These are phyloP conservation scores for Leptopilina drosophilae DNA, from an alignment of 2,888 invertebrate species.

Conservation along the genomic window DNA sequence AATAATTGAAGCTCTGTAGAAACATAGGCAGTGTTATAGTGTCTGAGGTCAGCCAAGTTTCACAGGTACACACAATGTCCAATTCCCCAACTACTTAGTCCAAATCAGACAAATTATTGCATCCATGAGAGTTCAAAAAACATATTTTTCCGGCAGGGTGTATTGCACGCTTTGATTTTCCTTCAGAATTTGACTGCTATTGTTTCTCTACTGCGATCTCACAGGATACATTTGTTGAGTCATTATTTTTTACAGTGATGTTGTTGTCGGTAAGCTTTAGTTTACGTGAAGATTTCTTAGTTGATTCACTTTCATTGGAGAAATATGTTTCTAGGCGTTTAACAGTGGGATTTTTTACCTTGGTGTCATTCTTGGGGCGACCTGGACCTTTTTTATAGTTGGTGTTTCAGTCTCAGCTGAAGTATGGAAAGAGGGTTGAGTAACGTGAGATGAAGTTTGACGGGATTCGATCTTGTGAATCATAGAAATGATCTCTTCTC, in stretches of 20 bases:
- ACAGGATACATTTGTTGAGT: neutral
- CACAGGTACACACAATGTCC: neutral
- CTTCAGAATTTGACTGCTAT: neutral
- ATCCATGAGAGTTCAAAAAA: constrained; percentile 1
- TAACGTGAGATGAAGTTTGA: neutral
- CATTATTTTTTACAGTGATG: neutral
- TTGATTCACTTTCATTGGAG: neutral
- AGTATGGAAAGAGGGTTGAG: neutral
- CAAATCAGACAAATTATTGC: neutral
- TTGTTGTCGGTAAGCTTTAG: neutral
- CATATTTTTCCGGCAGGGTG: neutral
- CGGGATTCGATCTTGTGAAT: neutral
- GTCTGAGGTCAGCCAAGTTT: neutral
- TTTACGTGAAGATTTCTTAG: neutral
- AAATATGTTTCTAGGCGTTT: neutral
- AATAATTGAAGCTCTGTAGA: neutral
- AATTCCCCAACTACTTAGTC: neutral
- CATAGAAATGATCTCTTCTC: neutral
- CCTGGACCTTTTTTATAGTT: neutral
- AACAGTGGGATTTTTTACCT: neutral
- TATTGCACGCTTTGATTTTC: neutral
- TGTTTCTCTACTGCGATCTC: neutral
- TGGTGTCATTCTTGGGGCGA: neutral
- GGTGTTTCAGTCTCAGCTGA: neutral
- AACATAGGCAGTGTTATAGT: neutral